phyloP scores from a whole-genome alignment of 2,888 invertebrate species.

The Apodemia zela region DNA sequence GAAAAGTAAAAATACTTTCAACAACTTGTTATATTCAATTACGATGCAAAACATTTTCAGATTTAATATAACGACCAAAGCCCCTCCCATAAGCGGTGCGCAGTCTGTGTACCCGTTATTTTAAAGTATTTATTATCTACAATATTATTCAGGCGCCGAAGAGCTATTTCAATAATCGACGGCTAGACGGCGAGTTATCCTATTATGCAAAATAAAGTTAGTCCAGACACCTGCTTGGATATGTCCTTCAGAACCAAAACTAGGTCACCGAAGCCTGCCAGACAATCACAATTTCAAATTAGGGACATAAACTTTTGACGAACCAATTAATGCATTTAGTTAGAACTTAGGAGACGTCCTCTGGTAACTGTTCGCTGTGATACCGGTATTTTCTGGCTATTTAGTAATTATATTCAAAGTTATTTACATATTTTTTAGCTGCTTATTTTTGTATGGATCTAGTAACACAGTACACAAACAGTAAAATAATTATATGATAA shows the following conservation, averaged over 20 bases:
- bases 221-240: slow-evolving; percentile 63
- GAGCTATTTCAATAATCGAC: slow-evolving; percentile 41
- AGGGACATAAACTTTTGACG: slow-evolving; percentile 45
- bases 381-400: not conserved
- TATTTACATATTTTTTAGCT: too few relatives aligned
- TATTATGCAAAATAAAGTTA: slow-evolving; percentile 63
- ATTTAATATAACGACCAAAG: not conserved
- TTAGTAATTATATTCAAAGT: not conserved
- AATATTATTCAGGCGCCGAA: slow-evolving; percentile 29
- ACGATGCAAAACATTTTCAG: not conserved
- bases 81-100: not conserved
- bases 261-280: slow-evolving; percentile 69
- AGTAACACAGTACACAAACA: too few relatives aligned
- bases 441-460: too few relatives aligned
- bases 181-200: slow-evolving; percentile 61
- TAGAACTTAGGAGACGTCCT: slow-evolving; percentile 25
- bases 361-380: slow-evolving; percentile 26
- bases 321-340: slow-evolving; percentile 37
- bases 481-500: too few relatives aligned
- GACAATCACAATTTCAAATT: slow-evolving; percentile 78
- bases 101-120: not conserved
- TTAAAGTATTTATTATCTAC: slow-evolving; percentile 11
- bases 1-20: too few relatives aligned
- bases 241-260: slow-evolving; percentile 65
- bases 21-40: too few relatives aligned